Conservation (phyloP, 2,797 vertebrate genomes). For the Chloroceryle inda region DNA sequence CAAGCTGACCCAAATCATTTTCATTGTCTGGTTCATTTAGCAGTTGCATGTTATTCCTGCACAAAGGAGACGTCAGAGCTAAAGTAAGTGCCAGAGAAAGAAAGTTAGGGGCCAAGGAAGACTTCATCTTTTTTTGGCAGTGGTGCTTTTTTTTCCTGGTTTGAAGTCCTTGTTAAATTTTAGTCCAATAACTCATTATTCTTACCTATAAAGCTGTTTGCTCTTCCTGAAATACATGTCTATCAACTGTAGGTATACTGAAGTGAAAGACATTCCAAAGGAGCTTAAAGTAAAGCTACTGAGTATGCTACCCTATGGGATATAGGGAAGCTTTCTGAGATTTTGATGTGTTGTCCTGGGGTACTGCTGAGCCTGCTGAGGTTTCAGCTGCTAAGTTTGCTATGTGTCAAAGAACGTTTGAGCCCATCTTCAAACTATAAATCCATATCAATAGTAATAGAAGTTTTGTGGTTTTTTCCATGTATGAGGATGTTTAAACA, state of each 20-base stretch:
- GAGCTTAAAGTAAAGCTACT: not conserved
- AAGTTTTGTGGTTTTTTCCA: not conserved
- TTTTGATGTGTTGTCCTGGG: not conserved
- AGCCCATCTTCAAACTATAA: not conserved
- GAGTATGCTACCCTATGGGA: not conserved
- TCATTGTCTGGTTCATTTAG: not conserved
- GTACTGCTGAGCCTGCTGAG: not conserved
- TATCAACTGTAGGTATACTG: not conserved
- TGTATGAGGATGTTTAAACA: not conserved
- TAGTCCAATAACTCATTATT: not conserved
- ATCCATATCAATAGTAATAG: not conserved
- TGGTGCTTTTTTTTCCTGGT: not conserved
- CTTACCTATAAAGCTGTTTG: not conserved
- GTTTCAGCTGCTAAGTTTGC: not conserved
- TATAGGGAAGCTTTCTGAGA: not conserved
- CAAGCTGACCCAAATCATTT: not conserved
- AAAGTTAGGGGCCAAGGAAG: not conserved
- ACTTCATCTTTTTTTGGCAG: not conserved
- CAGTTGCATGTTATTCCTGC: not conserved
- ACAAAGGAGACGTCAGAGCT: not conserved
- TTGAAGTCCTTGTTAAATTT: not conserved
- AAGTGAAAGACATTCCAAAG: not conserved
- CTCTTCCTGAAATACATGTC: not conserved
- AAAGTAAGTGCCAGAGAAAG: not conserved
- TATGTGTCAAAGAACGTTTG: not conserved